phyloP scores from a whole-genome alignment of 2,113 vertebrate species.

The Percopsis transmontana region DNA sequence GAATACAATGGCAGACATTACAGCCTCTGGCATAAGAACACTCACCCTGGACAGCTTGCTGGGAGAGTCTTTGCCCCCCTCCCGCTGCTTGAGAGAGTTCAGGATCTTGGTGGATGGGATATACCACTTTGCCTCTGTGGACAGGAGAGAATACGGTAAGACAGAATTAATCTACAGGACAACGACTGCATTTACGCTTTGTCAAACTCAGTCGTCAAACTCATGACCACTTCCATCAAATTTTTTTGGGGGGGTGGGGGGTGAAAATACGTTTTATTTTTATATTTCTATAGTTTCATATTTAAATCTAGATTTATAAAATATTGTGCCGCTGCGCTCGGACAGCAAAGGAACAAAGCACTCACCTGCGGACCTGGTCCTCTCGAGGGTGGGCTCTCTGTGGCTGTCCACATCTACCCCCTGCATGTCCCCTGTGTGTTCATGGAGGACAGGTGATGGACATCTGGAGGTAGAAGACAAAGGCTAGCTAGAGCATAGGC shows the following conservation, averaged over 20 bases:
- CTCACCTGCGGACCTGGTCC: slow-evolving; percentile 84
- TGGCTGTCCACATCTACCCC: slow-evolving; percentile 81
- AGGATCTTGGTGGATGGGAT: slow-evolving; percentile 88
- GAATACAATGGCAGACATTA: too few species aligned
- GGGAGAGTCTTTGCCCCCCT: slow-evolving; percentile 88
- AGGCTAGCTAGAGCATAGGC: slow-evolving; percentile 17
- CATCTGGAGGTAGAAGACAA: slow-evolving; percentile 75
- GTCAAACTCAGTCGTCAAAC: too few species aligned
- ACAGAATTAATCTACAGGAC: too few species aligned
- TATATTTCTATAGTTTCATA: background rate
- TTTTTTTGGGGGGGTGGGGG: background rate
- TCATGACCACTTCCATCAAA: too few species aligned
- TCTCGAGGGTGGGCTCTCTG: slow-evolving; percentile 85
- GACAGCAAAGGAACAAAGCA: background rate
- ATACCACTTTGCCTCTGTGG: slow-evolving; percentile 92
- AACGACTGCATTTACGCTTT: background rate
- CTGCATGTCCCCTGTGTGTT: slow-evolving; percentile 80
- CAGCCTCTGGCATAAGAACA: slow-evolving; percentile 14
- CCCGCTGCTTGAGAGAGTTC: slow-evolving; percentile 89
- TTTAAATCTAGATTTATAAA: too few species aligned
- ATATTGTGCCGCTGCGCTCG: background rate
- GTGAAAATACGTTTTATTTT: background rate
- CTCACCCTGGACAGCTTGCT: slow-evolving; percentile 92
- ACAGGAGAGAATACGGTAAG: slow-evolving; percentile 19
- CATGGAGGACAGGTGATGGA: slow-evolving; percentile 88